These are phyloP conservation scores for Geothlypis trichas DNA, from an alignment of 2,113 vertebrate species.

Conservation along the genomic window DNA sequence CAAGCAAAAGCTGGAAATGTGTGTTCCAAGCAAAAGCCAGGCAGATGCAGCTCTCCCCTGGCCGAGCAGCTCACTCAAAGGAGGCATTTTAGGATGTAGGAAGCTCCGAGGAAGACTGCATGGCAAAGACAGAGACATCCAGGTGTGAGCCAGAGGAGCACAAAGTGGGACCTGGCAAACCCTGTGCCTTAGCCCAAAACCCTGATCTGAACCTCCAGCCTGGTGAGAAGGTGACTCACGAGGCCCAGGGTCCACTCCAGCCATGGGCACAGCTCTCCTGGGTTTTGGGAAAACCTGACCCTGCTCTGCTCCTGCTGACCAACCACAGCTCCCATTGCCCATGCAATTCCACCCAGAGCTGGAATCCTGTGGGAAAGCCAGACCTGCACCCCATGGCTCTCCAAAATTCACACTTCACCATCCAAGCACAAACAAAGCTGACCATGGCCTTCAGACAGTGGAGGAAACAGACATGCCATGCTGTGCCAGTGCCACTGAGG, in stretches of 20 bases:
- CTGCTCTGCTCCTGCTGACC: accelerated
- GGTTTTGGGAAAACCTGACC: not conserved
- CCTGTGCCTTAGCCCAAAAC: not conserved
- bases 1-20: not conserved
- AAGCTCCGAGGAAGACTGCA: accelerated
- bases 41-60: not conserved
- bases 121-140: not conserved
- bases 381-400: not conserved
- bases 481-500: accelerated
- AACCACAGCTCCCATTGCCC: not conserved
- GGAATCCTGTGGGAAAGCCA: not conserved
- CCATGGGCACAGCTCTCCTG: not conserved
- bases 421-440: not conserved
- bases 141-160: not conserved
- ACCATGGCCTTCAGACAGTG: not conserved
- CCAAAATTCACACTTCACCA: not conserved
- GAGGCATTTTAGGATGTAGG: accelerated
- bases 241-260: not conserved
- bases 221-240: accelerated
- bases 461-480: accelerated
- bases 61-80: not conserved
- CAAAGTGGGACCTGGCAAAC: not conserved
- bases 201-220: not conserved
- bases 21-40: not conserved
- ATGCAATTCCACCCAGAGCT: not conserved